A percentile compares a stretch with the other conserved stretches of the same genome.
These are phyloP conservation scores for Drosophila formosana DNA, from an alignment of 2,888 invertebrate species.

Conservation along the genomic window DNA sequence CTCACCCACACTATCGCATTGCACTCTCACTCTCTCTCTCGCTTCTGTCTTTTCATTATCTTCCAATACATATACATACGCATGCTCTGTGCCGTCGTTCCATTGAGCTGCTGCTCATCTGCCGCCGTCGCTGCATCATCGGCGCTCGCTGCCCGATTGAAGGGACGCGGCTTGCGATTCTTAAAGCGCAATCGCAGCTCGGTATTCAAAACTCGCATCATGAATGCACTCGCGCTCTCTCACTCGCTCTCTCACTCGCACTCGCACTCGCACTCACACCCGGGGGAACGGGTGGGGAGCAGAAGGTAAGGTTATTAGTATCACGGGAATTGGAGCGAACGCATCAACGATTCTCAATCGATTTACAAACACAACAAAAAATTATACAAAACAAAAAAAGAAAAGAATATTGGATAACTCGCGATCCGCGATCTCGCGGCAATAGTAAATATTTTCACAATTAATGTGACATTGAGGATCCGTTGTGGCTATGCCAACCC, in stretches of 20 bases:
- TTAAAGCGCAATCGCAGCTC: conserved; percentile 77
- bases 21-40: background rate
- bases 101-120: conserved; percentile 34
- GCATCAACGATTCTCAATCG: conserved; percentile 54
- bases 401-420: conserved; percentile 4
- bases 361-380: conserved; percentile 10
- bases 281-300: conserved; percentile 1
- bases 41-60: background rate
- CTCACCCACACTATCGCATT: conserved; percentile 7
- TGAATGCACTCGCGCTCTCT: conserved; percentile 11
- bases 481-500: background rate
- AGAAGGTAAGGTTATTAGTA: conserved; percentile 19
- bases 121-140: conserved; percentile 64
- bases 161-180: conserved; percentile 76
- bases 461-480: conserved; percentile 55
- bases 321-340: conserved; percentile 51
- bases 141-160: conserved; percentile 76
- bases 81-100: conserved; percentile 33
- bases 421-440: background rate
- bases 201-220: conserved; percentile 75
- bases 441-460: conserved; percentile 8
- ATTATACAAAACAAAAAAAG: conserved; percentile 4
- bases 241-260: conserved; percentile 5
- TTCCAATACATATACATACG: conserved; percentile 52
- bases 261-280: no score